Percentiles rank a stretch among this genome's conserved stretches.
phyloP scores from a whole-genome alignment of 53 echinoderm and acorn worm genomes.

The Mesocentrotus franciscanus region DNA sequence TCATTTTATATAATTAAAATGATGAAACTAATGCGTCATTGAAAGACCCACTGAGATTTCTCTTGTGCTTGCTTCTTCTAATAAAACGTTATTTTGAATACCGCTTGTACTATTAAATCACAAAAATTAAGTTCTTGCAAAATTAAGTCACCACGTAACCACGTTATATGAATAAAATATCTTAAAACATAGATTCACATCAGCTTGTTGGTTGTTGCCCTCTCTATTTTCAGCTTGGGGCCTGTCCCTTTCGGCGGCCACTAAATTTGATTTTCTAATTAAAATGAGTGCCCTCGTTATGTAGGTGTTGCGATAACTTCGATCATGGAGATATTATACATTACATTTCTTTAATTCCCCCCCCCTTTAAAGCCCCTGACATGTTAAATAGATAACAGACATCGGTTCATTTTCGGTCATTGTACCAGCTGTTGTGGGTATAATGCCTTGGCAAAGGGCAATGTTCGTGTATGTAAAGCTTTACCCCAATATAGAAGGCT shows the following conservation, averaged over 20 bases:
- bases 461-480: background rate
- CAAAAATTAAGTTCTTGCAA: background rate
- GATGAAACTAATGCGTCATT: too few species aligned
- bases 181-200: too few species aligned
- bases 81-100: background rate
- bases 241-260: background rate
- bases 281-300: background rate
- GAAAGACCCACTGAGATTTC: too few species aligned
- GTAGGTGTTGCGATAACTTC: conserved; percentile 11
- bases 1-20: too few species aligned
- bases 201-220: background rate
- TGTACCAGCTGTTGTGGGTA: background rate
- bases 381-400: background rate
- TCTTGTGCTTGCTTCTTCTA: too few species aligned
- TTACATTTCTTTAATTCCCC: background rate
- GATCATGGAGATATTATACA: background rate
- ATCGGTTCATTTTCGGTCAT: background rate
- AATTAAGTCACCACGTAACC: background rate
- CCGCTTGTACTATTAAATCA: background rate
- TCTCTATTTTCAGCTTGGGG: background rate
- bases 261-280: conserved; percentile 14
- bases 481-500: background rate
- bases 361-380: background rate
- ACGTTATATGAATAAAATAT: background rate
- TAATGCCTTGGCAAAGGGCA: background rate